Evolutionary conservation across 23 tunicate species (phyloP).

Genomic region (Oikopleura albicans): DNA sequence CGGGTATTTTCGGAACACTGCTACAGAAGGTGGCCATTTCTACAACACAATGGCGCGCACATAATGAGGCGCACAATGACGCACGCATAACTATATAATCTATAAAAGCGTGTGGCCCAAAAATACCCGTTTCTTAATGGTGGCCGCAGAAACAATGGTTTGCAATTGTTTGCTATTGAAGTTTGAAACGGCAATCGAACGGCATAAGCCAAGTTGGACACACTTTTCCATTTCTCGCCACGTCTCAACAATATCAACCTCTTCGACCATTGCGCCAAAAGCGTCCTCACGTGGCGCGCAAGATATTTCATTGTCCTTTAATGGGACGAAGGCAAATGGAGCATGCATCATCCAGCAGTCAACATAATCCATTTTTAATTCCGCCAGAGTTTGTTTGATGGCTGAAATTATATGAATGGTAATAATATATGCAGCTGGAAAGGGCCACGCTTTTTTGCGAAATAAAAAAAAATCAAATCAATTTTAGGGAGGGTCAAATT

Average conservation of each 20-base stretch:
- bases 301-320: constrained; percentile 23
- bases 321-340: constrained; percentile 38
- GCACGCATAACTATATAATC: background rate
- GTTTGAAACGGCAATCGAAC: constrained; percentile 61
- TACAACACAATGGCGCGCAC: background rate
- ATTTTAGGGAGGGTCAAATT: too few species aligned
- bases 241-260: constrained; percentile 37
- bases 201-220: constrained; percentile 39
- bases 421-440: too few species aligned
- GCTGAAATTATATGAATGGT: constrained; percentile 60
- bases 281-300: background rate
- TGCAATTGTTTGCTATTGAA: too few species aligned
- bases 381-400: constrained; percentile 31
- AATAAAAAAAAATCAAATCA: too few species aligned
- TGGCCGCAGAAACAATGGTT: too few species aligned
- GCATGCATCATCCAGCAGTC: constrained; percentile 68
- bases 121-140: too few species aligned
- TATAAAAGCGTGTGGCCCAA: constrained; percentile 20
- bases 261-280: constrained; percentile 25
- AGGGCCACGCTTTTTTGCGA: too few species aligned
- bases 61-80: too few species aligned
- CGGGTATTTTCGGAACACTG: background rate
- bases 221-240: constrained; percentile 94
- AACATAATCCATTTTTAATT: constrained; percentile 32
- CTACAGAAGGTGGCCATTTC: background rate